Conservation (phyloP, 2,888 invertebrate species). For the Leptopilina drosophilae region DNA sequence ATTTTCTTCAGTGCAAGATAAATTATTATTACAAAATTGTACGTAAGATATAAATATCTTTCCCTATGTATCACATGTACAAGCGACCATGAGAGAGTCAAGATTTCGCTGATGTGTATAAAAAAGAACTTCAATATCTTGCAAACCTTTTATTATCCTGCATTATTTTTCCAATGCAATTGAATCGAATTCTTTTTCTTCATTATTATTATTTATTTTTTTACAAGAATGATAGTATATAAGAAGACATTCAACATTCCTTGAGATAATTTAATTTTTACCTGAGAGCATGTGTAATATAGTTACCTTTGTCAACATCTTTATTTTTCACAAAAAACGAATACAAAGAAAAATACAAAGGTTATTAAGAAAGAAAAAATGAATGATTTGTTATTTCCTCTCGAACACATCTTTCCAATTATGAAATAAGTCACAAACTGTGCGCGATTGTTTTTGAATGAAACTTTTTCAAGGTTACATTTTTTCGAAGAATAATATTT, state of each 20-base stretch:
- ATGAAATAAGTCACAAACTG: conserved; percentile 35
- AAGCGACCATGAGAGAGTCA: conserved; percentile 18
- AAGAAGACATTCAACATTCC: neutral
- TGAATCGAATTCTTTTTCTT: neutral
- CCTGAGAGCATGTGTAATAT: conserved; percentile 16
- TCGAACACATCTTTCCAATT: conserved; percentile 27
- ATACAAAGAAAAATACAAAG: conserved; percentile 6
- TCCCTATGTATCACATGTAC: neutral
- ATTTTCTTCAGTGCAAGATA: no score
- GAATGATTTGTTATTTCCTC: conserved; percentile 23
- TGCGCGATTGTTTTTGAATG: conserved; percentile 13
- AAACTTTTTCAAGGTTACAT: neutral
- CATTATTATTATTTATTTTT: neutral
- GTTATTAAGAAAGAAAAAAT: neutral
- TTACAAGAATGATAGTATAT: neutral
- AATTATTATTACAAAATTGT: no score
- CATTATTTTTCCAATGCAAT: conserved; percentile 15
- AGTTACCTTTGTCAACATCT: conserved; percentile 30
- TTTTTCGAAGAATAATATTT: neutral
- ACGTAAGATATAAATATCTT: no score
- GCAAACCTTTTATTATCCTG: neutral
- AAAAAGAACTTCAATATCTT: conserved; percentile 8
- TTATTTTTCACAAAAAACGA: neutral
- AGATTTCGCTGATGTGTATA: conserved; percentile 7
- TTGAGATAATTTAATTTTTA: neutral